Conservation (phyloP, 2,797 vertebrate genomes). For the Spheniscus humboldti region DNA sequence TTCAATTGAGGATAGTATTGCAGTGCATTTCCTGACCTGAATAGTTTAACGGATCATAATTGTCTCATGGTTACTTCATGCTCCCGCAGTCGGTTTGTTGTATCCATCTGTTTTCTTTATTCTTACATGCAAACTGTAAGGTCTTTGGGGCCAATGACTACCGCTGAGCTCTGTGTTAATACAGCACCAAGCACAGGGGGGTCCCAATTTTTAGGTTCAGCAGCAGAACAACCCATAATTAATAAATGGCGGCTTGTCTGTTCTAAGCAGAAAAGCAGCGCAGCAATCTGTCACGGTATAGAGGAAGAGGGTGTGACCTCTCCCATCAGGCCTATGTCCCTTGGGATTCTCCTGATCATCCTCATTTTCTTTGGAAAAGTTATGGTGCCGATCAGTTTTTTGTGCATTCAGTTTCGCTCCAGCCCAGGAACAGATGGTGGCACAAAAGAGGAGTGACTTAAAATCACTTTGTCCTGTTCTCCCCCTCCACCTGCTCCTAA, state of each 20-base stretch:
- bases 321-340: constrained; percentile 46
- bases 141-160: constrained; percentile 42
- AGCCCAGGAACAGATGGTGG: constrained; percentile 65
- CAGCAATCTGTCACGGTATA: constrained; percentile 60
- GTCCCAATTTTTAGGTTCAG: constrained; percentile 39
- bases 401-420: constrained; percentile 62
- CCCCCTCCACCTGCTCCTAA: constrained; percentile 62
- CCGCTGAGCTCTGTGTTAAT: constrained; percentile 42
- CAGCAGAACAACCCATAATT: constrained; percentile 56
- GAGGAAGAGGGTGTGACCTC: constrained; percentile 61
- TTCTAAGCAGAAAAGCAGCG: constrained; percentile 38
- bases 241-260: constrained; percentile 59
- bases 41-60: constrained; percentile 65
- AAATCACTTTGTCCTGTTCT: constrained; percentile 60
- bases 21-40: constrained; percentile 66
- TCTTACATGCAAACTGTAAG: constrained; percentile 47
- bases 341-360: constrained; percentile 56
- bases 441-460: constrained; percentile 67
- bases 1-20: constrained; percentile 55
- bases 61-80: constrained; percentile 60
- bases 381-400: constrained; percentile 53
- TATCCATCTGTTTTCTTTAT: constrained; percentile 62
- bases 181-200: constrained; percentile 2
- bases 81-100: constrained; percentile 26
- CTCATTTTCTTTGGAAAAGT: constrained; percentile 65